These are phyloP conservation scores for Spialia ferax DNA, from an alignment of 2,888 invertebrate species.

Conservation along the genomic window DNA sequence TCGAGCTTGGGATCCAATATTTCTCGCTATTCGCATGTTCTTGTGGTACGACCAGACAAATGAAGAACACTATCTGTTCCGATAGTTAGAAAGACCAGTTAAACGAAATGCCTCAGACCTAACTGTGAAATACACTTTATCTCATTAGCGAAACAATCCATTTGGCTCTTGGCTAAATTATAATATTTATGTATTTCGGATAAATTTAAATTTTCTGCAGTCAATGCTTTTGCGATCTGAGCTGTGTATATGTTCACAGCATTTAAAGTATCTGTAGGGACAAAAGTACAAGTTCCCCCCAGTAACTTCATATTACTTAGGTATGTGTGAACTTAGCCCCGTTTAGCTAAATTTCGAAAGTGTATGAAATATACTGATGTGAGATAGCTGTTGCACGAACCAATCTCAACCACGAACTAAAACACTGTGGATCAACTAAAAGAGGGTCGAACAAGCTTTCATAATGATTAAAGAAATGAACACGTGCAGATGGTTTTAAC, in stretches of 20 bases:
- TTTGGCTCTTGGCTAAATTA: no score
- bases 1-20: neutral
- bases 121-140: no score
- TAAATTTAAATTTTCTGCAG: conserved; percentile 4
- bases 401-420: conserved; percentile 5
- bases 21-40: neutral
- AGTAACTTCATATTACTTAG: neutral
- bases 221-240: neutral
- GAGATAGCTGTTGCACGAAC: conserved; percentile 3
- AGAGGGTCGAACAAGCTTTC: neutral
- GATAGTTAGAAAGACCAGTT: neutral
- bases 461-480: neutral
- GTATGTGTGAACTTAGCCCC: neutral
- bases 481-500: neutral
- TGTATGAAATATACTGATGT: conserved; percentile 6
- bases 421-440: conserved; percentile 5
- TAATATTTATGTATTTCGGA: conserved; percentile 3
- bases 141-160: no score
- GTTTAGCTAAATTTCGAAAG: neutral
- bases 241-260: neutral
- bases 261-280: neutral
- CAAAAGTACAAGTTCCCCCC: neutral
- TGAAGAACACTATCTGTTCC: conserved; percentile 1
- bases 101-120: no score
- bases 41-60: conserved; percentile 2